Conservation (phyloP, 2,888 invertebrate genomes). For the Scaeva pyrastri region DNA sequence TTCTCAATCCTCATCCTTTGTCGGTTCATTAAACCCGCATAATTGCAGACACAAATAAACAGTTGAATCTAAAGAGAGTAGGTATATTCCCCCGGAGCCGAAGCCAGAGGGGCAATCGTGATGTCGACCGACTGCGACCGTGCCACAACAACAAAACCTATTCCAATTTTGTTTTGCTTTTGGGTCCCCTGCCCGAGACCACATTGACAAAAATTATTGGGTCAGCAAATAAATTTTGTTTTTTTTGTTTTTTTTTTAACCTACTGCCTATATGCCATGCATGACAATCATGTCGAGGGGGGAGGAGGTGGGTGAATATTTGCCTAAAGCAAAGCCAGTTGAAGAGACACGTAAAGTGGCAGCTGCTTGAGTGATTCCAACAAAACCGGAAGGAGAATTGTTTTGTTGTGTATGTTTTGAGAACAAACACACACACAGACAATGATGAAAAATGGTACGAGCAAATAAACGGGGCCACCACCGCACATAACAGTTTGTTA, state of each 20-base stretch:
- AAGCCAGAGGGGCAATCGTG: slow-evolving; percentile 19
- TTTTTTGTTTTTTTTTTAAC: slow-evolving; percentile 5
- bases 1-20: slow-evolving; percentile 34
- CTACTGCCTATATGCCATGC: slow-evolving; percentile 25
- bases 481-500: slow-evolving; percentile 40
- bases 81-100: slow-evolving; percentile 12
- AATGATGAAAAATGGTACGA: slow-evolving; percentile 34
- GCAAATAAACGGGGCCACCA: slow-evolving; percentile 51
- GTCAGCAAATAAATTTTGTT: slow-evolving; percentile 63
- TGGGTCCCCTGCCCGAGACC: slow-evolving; percentile 1
- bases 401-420: neutral
- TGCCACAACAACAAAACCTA: neutral
- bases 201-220: slow-evolving; percentile 67
- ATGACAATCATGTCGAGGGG: slow-evolving; percentile 48
- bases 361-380: slow-evolving; percentile 65
- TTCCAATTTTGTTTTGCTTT: neutral
- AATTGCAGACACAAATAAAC: slow-evolving; percentile 40
- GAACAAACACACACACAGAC: neutral
- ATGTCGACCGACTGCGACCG: neutral
- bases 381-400: slow-evolving; percentile 46
- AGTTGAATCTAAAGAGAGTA: neutral
- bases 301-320: neutral
- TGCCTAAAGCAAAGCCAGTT: slow-evolving; percentile 31
- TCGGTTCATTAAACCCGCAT: slow-evolving; percentile 55
- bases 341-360: slow-evolving; percentile 18